Base-by-base conservation (phyloP, 2,888 invertebrate genomes). In the Pyrocoelia pectoralis region DNA sequence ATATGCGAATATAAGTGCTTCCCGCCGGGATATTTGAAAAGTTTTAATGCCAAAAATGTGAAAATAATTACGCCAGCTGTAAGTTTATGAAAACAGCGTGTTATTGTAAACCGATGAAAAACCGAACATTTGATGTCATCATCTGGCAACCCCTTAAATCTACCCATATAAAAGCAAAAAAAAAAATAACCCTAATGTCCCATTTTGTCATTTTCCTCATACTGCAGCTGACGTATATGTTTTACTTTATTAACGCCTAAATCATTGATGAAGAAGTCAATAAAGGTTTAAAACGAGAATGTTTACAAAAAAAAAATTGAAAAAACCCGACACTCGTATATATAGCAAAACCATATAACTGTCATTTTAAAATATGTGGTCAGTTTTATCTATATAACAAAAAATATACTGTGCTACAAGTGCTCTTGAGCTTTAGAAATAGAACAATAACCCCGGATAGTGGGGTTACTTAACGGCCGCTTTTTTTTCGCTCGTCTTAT, bases 41-140 rank as follows among this genome's bases (percentile, higher is more conserved):
- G 28, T 49, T 40, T 56, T 41, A 24, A 43, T 33, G 50, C 38
- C 48, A 19, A 56, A 24, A 62, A 62, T 62, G 61, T 40, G 61
- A 62, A 62, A 62, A 62, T 62, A 62, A 62, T 62, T 62, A 46
- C 52, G 46, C 38, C 55, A 49, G 54, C 41, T 29, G 43, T 55
- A 55, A 61, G 61, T 56, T 61, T 61, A 61, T 61, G 61, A 50
- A 61, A 61, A 50, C 50, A 56, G 29, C 17, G 55, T 41, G 55
- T 54, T 55, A 55, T n/a, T n/a, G 55, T 50, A 55, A 61, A 55
- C 41, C 38, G 51, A 41, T 41, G 38, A 61, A 61, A 61, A 61
- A 55, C 29, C 18, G 40, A 48, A 41, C 56, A 50, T 52, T 52
- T 29, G 51, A 56, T 62, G 55, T 51, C 55, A 55, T 62, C 61